A percentile compares a stretch with the other conserved stretches of the same genome.
phyloP scores from a whole-genome alignment of 2,797 vertebrate species.

The Macrochelys suwanniensis region DNA sequence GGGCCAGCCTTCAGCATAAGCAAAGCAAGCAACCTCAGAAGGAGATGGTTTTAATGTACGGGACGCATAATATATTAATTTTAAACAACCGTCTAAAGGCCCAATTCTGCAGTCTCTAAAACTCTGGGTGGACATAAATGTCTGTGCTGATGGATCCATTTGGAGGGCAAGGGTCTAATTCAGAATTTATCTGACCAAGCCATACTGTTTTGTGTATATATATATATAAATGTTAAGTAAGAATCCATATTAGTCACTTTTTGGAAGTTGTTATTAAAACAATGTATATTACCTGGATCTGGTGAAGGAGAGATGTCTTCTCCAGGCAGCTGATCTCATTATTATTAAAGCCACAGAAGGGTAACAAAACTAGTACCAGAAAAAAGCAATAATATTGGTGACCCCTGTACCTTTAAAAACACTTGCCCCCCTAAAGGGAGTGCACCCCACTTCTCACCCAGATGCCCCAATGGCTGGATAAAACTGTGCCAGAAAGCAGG shows the following conservation, averaged over 20 bases:
- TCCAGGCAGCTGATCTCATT: background rate
- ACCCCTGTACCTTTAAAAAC: background rate
- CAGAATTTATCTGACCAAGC: background rate
- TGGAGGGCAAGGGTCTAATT: background rate
- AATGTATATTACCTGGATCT: background rate
- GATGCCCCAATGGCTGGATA: fast-evolving
- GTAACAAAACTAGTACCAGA: background rate
- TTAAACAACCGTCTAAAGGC: background rate
- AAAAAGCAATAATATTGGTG: background rate
- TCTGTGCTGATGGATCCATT: background rate
- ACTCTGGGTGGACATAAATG: background rate
- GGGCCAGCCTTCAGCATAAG: slow-evolving; percentile 37
- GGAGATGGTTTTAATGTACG: slow-evolving; percentile 66
- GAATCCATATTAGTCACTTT: background rate
- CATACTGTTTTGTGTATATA: background rate
- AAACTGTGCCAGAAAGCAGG: background rate
- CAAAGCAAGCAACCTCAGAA: slow-evolving; percentile 35
- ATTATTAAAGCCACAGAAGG: background rate
- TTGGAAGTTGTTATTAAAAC: background rate
- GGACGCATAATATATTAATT: background rate
- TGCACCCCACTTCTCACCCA: background rate
- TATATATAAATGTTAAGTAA: slow-evolving; percentile 16
- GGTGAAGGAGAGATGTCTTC: background rate
- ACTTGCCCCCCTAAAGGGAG: background rate
- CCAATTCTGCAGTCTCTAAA: background rate